Evolutionary conservation across 2,113 vertebrate species (phyloP), one percentile per base, ranked within the genome.

Genomic region (Nymphicus hollandicus): DNA sequence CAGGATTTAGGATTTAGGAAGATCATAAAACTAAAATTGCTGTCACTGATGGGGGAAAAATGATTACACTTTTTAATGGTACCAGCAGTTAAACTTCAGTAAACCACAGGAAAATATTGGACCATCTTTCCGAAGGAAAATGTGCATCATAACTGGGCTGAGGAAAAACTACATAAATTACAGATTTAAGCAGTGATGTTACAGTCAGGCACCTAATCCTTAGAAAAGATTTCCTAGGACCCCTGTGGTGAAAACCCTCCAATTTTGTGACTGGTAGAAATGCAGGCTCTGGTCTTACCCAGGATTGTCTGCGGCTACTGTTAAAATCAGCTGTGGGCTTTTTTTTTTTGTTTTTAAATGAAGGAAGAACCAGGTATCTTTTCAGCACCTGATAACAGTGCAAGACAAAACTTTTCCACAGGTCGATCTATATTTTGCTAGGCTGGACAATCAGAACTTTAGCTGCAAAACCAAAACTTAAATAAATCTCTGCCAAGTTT

Each of bases 1-100:
- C 31, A 86, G 74, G 86, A 96, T 90, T 96, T 94, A 86, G 74
- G 86, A 96, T 90, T 96, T 94, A 93, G 37, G 58, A 95, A 85
- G 79, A 95, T 31, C 68, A 88, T 93, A 95, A 97, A 95, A 77
- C 61, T 68, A 76, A 88, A 92, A 96, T n/a, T 87, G 50, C 50
- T 94, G 52, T 58, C 76, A 88, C 60, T 88, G 53, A 61, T 41
- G 44, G 49, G 22, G 22, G 43, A 50, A 86, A 91, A 96, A 77
- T 77, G 10, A 93, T 91, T 88, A 81, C 41, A 66, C 33, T 73
- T 96, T 89, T 95, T 86, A 96, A 93, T 73, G n/a, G 47, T 63
- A 27, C 58, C 49, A 60, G 81, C 39, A 90, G 63, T 89, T 95
- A 95, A 94, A 66, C 74, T 86, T 91, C 73, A 93, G 58, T 80